Base-by-base conservation (phyloP, 1,140 invertebrate species). In the Drusus annulatus region DNA sequence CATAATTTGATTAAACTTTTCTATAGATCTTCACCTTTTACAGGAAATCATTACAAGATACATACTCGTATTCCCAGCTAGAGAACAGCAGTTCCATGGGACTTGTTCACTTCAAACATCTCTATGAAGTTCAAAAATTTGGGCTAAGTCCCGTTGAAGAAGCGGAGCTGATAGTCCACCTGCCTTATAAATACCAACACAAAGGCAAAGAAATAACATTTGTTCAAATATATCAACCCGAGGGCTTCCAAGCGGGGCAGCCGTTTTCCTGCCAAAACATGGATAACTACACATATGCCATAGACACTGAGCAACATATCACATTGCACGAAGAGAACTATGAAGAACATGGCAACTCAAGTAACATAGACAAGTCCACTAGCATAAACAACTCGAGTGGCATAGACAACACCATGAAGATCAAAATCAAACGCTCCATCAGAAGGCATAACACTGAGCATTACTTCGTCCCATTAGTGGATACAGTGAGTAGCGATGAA, bases 81-180 rank as follows among this genome's bases (percentile, higher is more conserved):
- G 78, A 78, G 3, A 65, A 78, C 23, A 68, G 19, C 8, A 21
- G 23, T 16, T 60, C 36, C 6, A 28, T 17, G 17, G 56, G 78
- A 65, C 58, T 78, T 10, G 76, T 80, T 16, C 17, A 17, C 13
- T 83, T 83, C 36, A 52, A 76, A 69, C 81, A 83, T 21, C 7
- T 86, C 25, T 88, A 85, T 71, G 85, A 88, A 78, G 84, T 90
- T 19, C 86, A 87, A 81, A 89, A 89, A 81, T 87, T 87, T 71
- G 89, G 88, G 23, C 58, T 63, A 1, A 90, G 87, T 85, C 85
- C 87, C 15, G 85, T 89, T 8, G 80, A 88, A 7, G 82, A 87
- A 78, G 84, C 84, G 5, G 8, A 75, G 31, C 16, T 89, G 3
- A 84, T 58, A 21, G 65, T 89, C 31, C 82, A 77, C 10, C 80